Percentiles rank a stretch among this genome's conserved stretches.
Evolutionary conservation across 2,113 vertebrate genomes (phyloP).

Genomic region (Indicator indicator): DNA sequence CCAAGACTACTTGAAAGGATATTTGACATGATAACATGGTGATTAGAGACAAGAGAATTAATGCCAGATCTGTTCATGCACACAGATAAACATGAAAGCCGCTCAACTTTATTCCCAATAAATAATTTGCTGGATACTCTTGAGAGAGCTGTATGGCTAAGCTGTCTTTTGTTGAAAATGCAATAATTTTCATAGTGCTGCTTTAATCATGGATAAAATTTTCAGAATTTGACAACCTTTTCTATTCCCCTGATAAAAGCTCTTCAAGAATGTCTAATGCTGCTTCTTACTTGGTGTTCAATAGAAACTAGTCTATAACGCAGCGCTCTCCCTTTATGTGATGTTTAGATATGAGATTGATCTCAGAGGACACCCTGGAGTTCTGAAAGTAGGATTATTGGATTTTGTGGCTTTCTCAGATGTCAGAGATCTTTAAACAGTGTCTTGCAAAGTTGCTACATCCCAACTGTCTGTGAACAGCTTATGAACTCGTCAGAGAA

Average conservation of each 20-base stretch:
- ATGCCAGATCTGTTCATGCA: not conserved
- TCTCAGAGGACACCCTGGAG: constrained; percentile 92
- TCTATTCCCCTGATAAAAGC: constrained; percentile 84
- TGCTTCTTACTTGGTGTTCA: constrained; percentile 90
- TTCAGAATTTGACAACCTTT: constrained; percentile 88
- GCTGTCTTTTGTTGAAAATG: constrained; percentile 86
- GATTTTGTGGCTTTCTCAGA: constrained; percentile 98
- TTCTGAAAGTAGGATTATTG: constrained; percentile 99
- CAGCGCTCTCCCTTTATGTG: constrained; percentile 90
- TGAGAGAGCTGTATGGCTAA: constrained; percentile 51
- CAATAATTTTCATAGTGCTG: constrained; percentile 79
- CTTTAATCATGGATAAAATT: constrained; percentile 86
- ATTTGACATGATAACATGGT: not conserved
- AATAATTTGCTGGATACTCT: constrained; percentile 68
- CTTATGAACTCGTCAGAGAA: constrained; percentile 96
- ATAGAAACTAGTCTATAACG: constrained; percentile 85
- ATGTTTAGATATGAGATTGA: constrained; percentile 99
- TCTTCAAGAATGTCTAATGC: constrained; percentile 87
- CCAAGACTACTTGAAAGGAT: not conserved
- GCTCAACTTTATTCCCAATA: constrained; percentile 70
- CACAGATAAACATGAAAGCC: constrained; percentile 44
- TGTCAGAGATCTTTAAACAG: constrained; percentile 99
- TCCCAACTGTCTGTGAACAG: constrained; percentile 89
- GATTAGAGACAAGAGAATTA: constrained; percentile 15
- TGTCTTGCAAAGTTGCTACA: constrained; percentile 96